These are phyloP conservation scores for Laspeyria flexula DNA, from an alignment of 2,888 invertebrate genomes.

Conservation along the genomic window DNA sequence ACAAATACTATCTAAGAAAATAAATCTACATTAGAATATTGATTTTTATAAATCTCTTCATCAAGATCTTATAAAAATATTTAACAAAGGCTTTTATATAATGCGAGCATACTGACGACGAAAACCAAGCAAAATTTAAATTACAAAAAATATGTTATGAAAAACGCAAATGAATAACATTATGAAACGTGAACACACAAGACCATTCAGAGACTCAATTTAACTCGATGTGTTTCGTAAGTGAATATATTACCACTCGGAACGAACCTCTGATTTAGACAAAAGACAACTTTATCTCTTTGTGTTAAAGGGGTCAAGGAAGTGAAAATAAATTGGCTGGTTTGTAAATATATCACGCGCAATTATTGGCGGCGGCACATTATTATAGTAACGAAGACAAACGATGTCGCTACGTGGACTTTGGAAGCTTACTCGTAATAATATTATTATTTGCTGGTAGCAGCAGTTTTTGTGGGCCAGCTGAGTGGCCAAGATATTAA, in stretches of 20 bases:
- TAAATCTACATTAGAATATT: no score
- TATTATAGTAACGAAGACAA: conserved; percentile 57
- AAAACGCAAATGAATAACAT: conserved; percentile 35
- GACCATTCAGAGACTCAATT: conserved; percentile 34
- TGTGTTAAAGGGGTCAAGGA: background rate
- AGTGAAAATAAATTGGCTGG: conserved; percentile 5
- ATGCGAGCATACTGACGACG: no score
- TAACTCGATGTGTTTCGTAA: conserved; percentile 31
- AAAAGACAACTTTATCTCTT: conserved; percentile 9
- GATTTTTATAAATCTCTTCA: no score
- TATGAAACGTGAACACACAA: conserved; percentile 14
- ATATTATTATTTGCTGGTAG: conserved; percentile 19
- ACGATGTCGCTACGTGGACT: conserved; percentile 48
- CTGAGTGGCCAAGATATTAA: conserved; percentile 21
- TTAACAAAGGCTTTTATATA: no score
- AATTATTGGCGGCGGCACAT: conserved; percentile 49
- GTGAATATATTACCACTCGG: conserved; percentile 31
- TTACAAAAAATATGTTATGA: conserved; percentile 10
- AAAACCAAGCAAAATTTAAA: no score
- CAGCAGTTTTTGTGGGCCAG: conserved; percentile 23
- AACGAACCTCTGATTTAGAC: background rate
- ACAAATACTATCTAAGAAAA: no score
- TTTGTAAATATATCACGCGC: conserved; percentile 48
- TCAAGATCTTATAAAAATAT: no score
- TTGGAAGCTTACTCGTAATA: conserved; percentile 28